phyloP scores from a whole-genome alignment of 2,888 invertebrate genomes.

The Cataglyphis cursor region DNA sequence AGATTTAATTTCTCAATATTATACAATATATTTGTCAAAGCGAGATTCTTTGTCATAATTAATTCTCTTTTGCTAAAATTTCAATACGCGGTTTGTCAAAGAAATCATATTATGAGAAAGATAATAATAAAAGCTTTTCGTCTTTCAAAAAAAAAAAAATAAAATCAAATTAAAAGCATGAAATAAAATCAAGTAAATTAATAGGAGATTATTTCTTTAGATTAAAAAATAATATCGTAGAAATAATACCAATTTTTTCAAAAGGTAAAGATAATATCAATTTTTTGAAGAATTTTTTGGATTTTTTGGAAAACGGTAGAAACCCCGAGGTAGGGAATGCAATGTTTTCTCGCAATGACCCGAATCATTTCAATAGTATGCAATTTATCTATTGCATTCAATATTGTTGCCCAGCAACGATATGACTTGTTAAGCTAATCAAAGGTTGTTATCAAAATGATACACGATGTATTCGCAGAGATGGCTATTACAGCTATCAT shows the following conservation, averaged over 20 bases:
- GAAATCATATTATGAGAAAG: not conserved
- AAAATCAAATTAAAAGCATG: constrained; percentile 25
- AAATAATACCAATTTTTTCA: not conserved
- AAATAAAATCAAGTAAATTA: constrained; percentile 17
- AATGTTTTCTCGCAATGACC: constrained; percentile 21
- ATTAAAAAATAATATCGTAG: no score
- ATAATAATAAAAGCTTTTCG: not conserved
- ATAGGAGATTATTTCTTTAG: not conserved
- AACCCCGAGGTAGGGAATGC: not conserved
- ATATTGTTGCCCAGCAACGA: constrained; percentile 16
- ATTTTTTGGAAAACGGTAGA: not conserved
- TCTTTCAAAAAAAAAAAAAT: not conserved
- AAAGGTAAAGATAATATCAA: not conserved
- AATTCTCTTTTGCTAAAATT: constrained; percentile 4
- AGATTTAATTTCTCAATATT: not conserved
- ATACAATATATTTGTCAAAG: not conserved
- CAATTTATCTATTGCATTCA: constrained; percentile 57
- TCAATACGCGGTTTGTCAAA: not conserved
- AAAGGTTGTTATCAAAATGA: constrained; percentile 50
- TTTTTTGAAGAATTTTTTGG: not conserved
- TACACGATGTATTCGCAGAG: constrained; percentile 9
- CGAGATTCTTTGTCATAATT: not conserved
- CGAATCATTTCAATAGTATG: constrained; percentile 51
- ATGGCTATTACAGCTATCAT: constrained; percentile 40
- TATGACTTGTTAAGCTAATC: constrained; percentile 56